Conservation (phyloP, 2,888 invertebrate species). For the Oeneis ivallda region DNA sequence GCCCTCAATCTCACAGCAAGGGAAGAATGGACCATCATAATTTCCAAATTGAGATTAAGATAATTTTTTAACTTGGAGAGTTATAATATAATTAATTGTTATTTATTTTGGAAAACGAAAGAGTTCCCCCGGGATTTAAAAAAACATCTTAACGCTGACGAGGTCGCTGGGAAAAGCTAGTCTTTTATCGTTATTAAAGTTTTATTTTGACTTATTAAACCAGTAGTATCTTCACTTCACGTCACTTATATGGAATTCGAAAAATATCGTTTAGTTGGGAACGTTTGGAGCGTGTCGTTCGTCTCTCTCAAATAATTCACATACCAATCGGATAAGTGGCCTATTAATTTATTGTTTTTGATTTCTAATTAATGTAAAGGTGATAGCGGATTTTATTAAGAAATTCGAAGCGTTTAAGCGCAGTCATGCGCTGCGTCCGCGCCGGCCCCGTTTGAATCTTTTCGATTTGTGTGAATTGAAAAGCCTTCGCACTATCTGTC, state of each 20-base stretch:
- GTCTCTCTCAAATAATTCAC: conserved; percentile 41
- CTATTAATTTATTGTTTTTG: conserved; percentile 44
- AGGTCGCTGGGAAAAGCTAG: no score
- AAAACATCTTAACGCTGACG: not conserved
- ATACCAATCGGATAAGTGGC: conserved; percentile 48
- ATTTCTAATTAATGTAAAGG: conserved; percentile 43
- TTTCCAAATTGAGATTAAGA: no score
- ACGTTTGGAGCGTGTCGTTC: conserved; percentile 35
- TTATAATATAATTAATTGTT: no score
- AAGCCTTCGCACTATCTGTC: not conserved
- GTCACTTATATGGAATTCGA: conserved; percentile 20
- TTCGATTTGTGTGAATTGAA: conserved; percentile 19
- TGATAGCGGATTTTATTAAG: conserved; percentile 30
- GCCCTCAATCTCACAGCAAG: no score
- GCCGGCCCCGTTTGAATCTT: conserved; percentile 26
- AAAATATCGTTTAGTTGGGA: conserved; percentile 34
- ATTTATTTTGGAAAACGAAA: not conserved
- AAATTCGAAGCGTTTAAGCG: conserved; percentile 25
- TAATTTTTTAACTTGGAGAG: no score
- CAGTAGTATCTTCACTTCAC: conserved; percentile 8
- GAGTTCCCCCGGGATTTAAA: not conserved
- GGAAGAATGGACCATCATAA: not conserved
- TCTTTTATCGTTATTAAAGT: not conserved
- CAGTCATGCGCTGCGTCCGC: conserved; percentile 7
- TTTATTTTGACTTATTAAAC: conserved; percentile 6